Percentiles rank a stretch among this genome's conserved stretches.
Evolutionary conservation across 2,797 vertebrate genomes (phyloP).

Genomic region (Pogoniulus pusillus): DNA sequence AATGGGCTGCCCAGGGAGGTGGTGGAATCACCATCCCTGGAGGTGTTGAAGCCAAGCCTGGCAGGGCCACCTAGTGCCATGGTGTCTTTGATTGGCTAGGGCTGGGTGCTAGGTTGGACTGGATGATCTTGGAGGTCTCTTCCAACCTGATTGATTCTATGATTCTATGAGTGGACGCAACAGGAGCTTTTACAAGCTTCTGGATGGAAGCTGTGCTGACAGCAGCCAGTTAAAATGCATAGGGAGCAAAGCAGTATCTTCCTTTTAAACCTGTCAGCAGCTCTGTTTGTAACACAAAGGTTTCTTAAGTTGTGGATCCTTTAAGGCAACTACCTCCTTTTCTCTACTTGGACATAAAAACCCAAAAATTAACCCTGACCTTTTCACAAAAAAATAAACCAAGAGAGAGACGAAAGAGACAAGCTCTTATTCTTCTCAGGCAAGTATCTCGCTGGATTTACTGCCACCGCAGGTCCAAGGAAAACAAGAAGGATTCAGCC

Average conservation of each 20-base stretch:
- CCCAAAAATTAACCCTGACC: slow-evolving; percentile 12
- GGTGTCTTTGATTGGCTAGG: too few relatives aligned
- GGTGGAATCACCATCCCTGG: too few relatives aligned
- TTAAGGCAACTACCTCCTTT: neutral
- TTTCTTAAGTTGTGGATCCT: neutral
- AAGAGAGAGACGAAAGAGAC: neutral
- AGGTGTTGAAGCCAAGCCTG: too few relatives aligned
- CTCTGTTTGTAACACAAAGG: neutral
- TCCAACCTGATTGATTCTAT: too few relatives aligned
- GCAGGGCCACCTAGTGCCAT: too few relatives aligned
- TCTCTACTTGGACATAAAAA: slow-evolving; percentile 1
- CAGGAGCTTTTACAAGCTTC: neutral
- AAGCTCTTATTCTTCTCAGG: neutral
- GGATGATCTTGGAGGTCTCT: too few relatives aligned
- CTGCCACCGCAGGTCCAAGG: neutral
- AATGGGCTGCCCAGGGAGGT: too few relatives aligned
- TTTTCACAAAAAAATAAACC: slow-evolving; percentile 21
- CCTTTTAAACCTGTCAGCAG: neutral
- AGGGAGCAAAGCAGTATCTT: neutral
- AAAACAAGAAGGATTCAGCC: slow-evolving; percentile 27
- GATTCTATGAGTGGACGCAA: neutral
- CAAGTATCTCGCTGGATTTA: slow-evolving; percentile 8
- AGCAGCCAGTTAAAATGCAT: neutral
- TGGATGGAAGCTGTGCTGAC: neutral
- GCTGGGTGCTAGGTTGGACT: too few relatives aligned